Percentiles rank a stretch among this genome's conserved stretches.
Conservation (phyloP, 2,888 invertebrate species). For the Germaria angustata region DNA sequence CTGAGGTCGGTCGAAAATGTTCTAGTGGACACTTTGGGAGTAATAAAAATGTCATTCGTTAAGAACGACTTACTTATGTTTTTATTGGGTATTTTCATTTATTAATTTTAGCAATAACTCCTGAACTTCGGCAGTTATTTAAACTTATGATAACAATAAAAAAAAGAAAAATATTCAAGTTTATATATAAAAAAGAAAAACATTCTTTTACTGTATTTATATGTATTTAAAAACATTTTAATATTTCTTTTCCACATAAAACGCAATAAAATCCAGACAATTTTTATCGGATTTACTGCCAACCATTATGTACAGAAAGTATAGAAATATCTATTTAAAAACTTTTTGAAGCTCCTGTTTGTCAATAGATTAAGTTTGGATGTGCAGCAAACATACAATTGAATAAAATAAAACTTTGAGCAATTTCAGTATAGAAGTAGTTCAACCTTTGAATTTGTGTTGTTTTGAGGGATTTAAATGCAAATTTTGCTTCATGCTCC, state of each 20-base stretch:
- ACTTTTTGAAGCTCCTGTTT: not conserved
- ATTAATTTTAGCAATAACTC: too few species aligned
- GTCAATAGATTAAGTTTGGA: slow-evolving; percentile 9
- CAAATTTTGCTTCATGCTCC: slow-evolving; percentile 2
- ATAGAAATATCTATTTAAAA: not conserved
- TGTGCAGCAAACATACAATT: not conserved
- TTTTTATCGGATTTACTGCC: not conserved
- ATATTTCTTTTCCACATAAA: not conserved
- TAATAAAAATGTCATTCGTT: too few species aligned
- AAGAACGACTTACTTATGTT: too few species aligned
- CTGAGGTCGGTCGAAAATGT: too few species aligned
- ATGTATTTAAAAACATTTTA: not conserved
- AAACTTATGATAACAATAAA: too few species aligned
- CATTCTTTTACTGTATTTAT: too few species aligned
- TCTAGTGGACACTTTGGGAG: too few species aligned
- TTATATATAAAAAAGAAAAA: too few species aligned
- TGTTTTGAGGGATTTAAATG: slow-evolving; percentile 36
- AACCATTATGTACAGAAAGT: not conserved
- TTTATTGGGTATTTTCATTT: too few species aligned
- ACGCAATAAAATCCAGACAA: not conserved
- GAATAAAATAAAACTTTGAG: not conserved
- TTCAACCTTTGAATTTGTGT: slow-evolving; percentile 28
- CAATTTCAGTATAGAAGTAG: slow-evolving; percentile 30
- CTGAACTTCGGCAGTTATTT: too few species aligned
- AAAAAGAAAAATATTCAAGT: too few species aligned